Conservation (phyloP, 2,888 invertebrate species). For the Synanthedon tipuliformis region DNA sequence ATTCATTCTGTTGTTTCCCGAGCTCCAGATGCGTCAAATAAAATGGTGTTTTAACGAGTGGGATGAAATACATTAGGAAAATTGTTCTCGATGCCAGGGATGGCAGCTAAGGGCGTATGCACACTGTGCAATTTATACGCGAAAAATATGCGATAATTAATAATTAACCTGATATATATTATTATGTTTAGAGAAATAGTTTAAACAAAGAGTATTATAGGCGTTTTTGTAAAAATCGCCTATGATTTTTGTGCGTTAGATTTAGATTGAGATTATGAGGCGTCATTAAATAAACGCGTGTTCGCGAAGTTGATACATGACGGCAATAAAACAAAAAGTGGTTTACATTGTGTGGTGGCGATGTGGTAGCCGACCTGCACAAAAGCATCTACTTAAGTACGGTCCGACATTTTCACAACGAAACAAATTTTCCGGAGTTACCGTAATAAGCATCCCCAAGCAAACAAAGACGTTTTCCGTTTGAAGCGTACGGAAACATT, state of each 20-base stretch:
- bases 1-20: constrained; percentile 1
- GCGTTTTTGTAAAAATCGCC: constrained; percentile 3
- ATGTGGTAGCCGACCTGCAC: constrained; percentile 33
- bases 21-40: background rate
- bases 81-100: background rate
- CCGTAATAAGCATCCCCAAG: constrained; percentile 53
- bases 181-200: too few relatives aligned
- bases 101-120: constrained; percentile 1
- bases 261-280: constrained; percentile 15
- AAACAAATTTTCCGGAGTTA: constrained; percentile 50
- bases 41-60: constrained; percentile 3
- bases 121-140: background rate
- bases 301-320: constrained; percentile 48
- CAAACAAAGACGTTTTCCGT: constrained; percentile 60
- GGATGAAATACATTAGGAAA: too few relatives aligned
- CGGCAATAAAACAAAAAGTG: constrained; percentile 52
- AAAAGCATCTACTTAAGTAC: constrained; percentile 54
- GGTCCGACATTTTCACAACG: constrained; percentile 49
- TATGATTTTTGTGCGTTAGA: too few relatives aligned
- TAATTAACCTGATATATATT: too few relatives aligned
- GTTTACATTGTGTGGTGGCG: constrained; percentile 36
- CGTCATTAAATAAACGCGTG: constrained; percentile 48
- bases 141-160: too few relatives aligned
- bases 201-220: constrained; percentile 1
- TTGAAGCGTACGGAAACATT: constrained; percentile 36